Conservation (phyloP, 2,113 vertebrate species). For the Elachura formosa region DNA sequence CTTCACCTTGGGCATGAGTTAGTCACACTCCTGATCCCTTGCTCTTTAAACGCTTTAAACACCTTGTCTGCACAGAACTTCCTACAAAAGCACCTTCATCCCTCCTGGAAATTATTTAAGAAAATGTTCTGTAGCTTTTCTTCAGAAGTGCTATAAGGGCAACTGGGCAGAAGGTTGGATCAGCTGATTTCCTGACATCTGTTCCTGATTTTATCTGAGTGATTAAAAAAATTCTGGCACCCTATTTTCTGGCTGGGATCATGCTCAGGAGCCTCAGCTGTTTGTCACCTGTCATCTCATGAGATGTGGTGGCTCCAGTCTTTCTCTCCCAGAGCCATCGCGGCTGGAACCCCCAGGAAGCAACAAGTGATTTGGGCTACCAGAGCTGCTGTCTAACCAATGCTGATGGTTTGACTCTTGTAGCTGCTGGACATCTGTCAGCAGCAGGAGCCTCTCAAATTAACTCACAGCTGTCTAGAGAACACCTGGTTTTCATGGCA, state of each 20-base stretch:
- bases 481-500: neutral
- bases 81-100: neutral
- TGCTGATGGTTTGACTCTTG: neutral
- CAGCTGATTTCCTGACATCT: neutral
- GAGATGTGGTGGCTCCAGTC: neutral
- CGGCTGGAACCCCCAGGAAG: neutral
- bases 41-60: neutral
- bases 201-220: neutral
- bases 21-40: neutral
- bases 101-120: neutral
- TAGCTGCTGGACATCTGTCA: neutral
- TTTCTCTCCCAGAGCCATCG: neutral
- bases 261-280: neutral
- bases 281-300: neutral
- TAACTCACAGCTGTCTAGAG: neutral
- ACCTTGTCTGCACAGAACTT: neutral
- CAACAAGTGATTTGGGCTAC: neutral
- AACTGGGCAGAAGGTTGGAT: neutral
- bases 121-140: neutral
- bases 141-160: neutral
- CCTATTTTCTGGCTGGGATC: neutral
- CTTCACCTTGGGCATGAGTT: neutral
- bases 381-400: neutral
- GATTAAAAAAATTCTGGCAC: neutral
- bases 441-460: neutral